Conservation (phyloP, 1,140 invertebrate species). For the Geopemphigus sp. region DNA sequence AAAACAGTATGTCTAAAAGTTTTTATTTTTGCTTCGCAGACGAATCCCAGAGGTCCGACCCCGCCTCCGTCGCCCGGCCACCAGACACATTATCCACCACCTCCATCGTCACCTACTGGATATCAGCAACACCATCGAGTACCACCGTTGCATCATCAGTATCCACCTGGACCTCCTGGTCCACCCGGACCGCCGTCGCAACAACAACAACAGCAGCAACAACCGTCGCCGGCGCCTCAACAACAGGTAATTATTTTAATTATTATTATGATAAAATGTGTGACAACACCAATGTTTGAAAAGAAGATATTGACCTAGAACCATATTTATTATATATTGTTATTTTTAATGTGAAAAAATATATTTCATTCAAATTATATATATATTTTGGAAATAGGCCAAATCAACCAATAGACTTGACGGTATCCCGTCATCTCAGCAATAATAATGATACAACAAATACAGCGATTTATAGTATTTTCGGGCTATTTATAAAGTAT, state of each 20-base stretch:
- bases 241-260: conserved; percentile 55
- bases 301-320: conserved; percentile 4
- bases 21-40: conserved; percentile 13
- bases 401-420: conserved; percentile 2
- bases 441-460: conserved; percentile 1
- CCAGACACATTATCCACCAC: conserved; percentile 51
- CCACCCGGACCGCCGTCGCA: conserved; percentile 37
- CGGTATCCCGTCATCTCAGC: background rate
- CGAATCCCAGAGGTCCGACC: conserved; percentile 44
- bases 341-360: background rate
- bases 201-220: conserved; percentile 51
- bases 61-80: conserved; percentile 50
- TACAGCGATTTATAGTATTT: conserved; percentile 11
- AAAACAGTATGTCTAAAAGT: conserved; percentile 13
- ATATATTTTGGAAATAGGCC: conserved; percentile 29
- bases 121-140: conserved; percentile 43
- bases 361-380: conserved; percentile 4
- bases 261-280: background rate
- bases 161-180: conserved; percentile 33
- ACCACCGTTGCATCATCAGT: conserved; percentile 43
- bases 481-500: conserved; percentile 38
- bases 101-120: conserved; percentile 36
- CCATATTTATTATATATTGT: conserved; percentile 1
- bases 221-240: conserved; percentile 53
- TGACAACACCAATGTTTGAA: background rate